These are phyloP conservation scores for Ctenosaura bakeri DNA, from an alignment of 2,797 vertebrate genomes.

Conservation along the genomic window DNA sequence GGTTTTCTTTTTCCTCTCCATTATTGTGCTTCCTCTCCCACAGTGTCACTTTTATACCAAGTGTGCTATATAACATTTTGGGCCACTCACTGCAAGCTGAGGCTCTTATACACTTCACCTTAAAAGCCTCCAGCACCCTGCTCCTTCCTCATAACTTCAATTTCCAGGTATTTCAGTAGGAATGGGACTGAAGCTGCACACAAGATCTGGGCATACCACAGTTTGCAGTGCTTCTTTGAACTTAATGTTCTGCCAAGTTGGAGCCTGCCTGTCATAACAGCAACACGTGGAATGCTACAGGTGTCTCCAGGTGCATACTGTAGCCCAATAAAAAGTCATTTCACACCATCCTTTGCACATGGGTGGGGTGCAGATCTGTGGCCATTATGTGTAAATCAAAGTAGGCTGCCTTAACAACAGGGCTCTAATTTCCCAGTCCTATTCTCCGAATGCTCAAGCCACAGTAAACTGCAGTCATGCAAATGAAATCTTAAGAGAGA, in stretches of 20 bases:
- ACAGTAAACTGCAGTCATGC: not conserved
- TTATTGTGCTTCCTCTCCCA: not conserved
- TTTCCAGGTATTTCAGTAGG: not conserved
- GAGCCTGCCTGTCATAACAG: not conserved
- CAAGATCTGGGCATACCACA: not conserved
- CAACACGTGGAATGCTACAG: not conserved
- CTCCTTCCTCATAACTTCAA: not conserved
- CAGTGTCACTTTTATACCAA: not conserved
- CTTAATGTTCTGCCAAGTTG: not conserved
- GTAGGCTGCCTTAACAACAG: not conserved
- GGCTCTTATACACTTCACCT: not conserved
- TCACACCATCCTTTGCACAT: not conserved
- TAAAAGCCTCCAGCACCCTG: not conserved
- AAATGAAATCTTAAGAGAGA: not conserved
- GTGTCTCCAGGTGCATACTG: not conserved
- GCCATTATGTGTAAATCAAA: constrained; percentile 9
- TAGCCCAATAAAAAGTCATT: not conserved
- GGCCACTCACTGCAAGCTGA: not conserved
- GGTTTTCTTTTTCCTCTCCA: not conserved
- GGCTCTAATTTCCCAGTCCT: not conserved
- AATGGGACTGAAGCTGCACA: not conserved
- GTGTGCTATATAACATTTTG: not conserved
- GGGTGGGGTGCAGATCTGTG: not conserved
- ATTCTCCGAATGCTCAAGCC: not conserved
- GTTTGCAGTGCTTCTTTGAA: not conserved